phyloP scores from a whole-genome alignment of 2,888 invertebrate species.

The Entomobrya proxima region DNA sequence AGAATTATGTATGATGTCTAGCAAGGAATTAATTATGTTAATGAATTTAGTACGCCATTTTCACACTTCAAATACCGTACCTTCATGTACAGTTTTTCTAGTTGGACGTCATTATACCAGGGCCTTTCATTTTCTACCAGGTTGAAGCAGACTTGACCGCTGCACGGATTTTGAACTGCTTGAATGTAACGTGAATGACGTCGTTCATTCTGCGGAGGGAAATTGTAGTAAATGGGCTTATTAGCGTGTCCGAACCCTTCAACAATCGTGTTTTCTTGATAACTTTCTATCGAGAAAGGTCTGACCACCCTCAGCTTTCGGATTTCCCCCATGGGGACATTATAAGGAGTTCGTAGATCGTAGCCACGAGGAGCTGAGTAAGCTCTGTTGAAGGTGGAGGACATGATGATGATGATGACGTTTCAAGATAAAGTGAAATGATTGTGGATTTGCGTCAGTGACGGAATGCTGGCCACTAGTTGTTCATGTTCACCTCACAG shows the following conservation, averaged over 20 bases:
- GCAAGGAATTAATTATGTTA: neutral
- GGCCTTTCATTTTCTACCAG: slow-evolving; percentile 19
- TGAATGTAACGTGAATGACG: slow-evolving; percentile 22
- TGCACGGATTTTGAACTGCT: slow-evolving; percentile 15
- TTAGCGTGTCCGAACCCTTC: slow-evolving; percentile 50
- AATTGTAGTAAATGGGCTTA: slow-evolving; percentile 6
- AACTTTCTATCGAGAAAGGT: slow-evolving; percentile 65
- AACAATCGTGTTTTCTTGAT: slow-evolving; percentile 61
- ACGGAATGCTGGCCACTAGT: neutral
- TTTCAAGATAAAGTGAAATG: neutral
- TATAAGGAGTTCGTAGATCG: slow-evolving; percentile 70
- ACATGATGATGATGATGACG: slow-evolving; percentile 20
- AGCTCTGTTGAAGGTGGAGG: slow-evolving; percentile 62
- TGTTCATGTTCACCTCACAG: neutral
- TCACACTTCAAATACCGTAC: neutral
- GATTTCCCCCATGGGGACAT: slow-evolving; percentile 72
- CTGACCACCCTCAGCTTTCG: slow-evolving; percentile 69
- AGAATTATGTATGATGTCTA: neutral
- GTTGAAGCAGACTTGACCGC: slow-evolving; percentile 13
- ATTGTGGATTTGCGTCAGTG: neutral
- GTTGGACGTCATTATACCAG: slow-evolving; percentile 36
- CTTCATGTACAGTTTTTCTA: slow-evolving; percentile 45
- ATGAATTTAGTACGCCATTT: neutral
- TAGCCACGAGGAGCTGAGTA: slow-evolving; percentile 72
- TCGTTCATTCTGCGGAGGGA: slow-evolving; percentile 20